Evolutionary conservation across 1,140 invertebrate genomes (phyloP).

Genomic region (Pantala flavescens): DNA sequence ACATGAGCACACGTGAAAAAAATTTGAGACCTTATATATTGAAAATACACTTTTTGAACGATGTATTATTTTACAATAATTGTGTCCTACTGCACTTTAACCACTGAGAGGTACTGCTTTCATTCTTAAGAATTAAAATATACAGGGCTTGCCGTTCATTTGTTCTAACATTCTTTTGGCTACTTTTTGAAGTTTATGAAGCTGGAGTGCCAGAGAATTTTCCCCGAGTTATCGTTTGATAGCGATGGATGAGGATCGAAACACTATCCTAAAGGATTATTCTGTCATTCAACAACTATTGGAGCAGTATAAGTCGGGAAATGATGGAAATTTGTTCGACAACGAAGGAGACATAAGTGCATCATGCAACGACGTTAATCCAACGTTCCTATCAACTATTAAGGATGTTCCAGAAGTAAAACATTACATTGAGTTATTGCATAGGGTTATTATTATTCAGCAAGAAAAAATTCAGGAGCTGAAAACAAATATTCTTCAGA

Average conservation of each 20-base stretch:
- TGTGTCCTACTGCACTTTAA: background rate
- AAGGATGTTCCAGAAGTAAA: background rate
- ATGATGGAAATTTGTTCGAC: background rate
- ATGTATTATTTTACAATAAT: background rate
- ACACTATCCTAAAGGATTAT: background rate
- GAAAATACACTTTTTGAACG: background rate
- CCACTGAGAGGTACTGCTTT: background rate
- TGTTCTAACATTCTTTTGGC: conserved; percentile 9
- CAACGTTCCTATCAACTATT: background rate
- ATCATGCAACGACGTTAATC: background rate
- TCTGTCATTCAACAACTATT: background rate
- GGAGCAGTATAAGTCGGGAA: background rate
- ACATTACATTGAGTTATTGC: background rate
- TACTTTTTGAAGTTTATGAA: conserved; percentile 10
- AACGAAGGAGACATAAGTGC: background rate
- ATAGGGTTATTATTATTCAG: background rate
- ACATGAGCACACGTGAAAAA: conserved; percentile 9
- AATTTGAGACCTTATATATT: background rate
- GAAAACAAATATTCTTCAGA: background rate
- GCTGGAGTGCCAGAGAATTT: conserved; percentile 3
- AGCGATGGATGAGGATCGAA: background rate
- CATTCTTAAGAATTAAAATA: conserved; percentile 9
- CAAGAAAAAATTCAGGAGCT: background rate
- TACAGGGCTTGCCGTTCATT: conserved; percentile 3
- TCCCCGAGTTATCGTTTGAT: background rate